Evolutionary conservation across 2,888 invertebrate species (phyloP).

Genomic region (Lepidocyrtoides sp.): DNA sequence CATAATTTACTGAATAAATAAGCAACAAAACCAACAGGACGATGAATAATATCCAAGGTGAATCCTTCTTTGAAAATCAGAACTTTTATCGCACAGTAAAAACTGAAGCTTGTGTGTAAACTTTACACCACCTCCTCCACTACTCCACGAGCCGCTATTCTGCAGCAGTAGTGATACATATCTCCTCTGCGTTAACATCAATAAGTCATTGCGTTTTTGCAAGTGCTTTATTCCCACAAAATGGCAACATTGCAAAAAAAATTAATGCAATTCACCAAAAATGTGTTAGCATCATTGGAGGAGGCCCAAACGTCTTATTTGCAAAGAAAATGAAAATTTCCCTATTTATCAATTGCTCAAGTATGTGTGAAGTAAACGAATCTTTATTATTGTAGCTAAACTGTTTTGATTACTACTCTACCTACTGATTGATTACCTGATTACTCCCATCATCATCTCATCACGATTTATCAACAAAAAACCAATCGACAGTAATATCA

Average conservation of each 20-base stretch:
- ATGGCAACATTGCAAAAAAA: no score
- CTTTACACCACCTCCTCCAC: slow-evolving; percentile 42
- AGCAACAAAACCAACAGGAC: neutral
- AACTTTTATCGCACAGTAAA: neutral
- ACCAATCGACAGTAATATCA: neutral
- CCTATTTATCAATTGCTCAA: slow-evolving; percentile 29
- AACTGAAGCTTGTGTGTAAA: neutral
- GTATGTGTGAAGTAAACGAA: neutral
- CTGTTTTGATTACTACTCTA: neutral
- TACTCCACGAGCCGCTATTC: neutral
- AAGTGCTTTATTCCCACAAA: neutral
- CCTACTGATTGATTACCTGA: slow-evolving; percentile 21
- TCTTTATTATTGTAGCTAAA: neutral
- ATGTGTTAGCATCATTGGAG: neutral
- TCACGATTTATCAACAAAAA: neutral
- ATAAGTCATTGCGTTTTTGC: slow-evolving; percentile 3
- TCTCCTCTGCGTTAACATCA: slow-evolving; percentile 23
- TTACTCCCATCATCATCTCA: slow-evolving; percentile 14
- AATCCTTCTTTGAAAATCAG: neutral
- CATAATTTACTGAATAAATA: slow-evolving; percentile 24
- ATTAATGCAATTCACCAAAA: neutral
- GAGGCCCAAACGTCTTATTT: neutral
- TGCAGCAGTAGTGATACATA: neutral
- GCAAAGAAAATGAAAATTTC: slow-evolving; percentile 30
- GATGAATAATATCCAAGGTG: neutral